Percentiles rank a stretch among this genome's conserved stretches.
Conservation (phyloP, 2,888 invertebrate species). For the Sarcophaga rosellei region DNA sequence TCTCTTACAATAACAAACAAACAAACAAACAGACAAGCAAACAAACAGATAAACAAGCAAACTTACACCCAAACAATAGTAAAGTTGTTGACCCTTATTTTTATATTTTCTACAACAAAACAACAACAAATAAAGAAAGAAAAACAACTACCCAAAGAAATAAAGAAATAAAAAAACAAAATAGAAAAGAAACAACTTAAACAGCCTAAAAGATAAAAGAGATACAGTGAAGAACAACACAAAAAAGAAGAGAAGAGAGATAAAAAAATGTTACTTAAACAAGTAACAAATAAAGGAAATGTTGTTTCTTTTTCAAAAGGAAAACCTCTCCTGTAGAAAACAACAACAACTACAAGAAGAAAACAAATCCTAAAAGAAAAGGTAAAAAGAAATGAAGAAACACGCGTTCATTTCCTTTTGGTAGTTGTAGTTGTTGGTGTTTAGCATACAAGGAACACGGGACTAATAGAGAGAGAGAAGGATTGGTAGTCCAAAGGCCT, state of each 20-base stretch:
- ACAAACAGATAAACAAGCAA: slow-evolving; percentile 22
- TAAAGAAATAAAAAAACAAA: background rate
- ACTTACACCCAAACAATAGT: slow-evolving; percentile 45
- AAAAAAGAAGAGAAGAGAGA: background rate
- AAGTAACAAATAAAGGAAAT: slow-evolving; percentile 46
- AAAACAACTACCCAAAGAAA: slow-evolving; percentile 6
- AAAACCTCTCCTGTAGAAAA: slow-evolving; percentile 32
- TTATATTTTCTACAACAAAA: background rate
- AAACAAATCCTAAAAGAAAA: background rate
- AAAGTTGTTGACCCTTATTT: slow-evolving; percentile 66
- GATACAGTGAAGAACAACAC: no score
- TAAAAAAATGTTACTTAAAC: background rate
- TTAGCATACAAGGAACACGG: background rate
- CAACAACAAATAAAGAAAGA: background rate
- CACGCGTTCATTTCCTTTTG: background rate
- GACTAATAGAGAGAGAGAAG: background rate
- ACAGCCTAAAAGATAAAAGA: no score
- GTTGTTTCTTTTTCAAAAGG: slow-evolving; percentile 5
- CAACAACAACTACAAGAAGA: background rate
- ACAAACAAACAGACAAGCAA: background rate
- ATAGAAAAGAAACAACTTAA: no score
- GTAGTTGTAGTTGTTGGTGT: no score
- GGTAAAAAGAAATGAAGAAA: slow-evolving; percentile 21
- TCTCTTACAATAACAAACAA: background rate
- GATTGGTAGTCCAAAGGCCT: background rate